Evolutionary conservation across 2,888 invertebrate species (phyloP), one percentile per base, ranked within the genome.

Genomic region (Apantesis nais): DNA sequence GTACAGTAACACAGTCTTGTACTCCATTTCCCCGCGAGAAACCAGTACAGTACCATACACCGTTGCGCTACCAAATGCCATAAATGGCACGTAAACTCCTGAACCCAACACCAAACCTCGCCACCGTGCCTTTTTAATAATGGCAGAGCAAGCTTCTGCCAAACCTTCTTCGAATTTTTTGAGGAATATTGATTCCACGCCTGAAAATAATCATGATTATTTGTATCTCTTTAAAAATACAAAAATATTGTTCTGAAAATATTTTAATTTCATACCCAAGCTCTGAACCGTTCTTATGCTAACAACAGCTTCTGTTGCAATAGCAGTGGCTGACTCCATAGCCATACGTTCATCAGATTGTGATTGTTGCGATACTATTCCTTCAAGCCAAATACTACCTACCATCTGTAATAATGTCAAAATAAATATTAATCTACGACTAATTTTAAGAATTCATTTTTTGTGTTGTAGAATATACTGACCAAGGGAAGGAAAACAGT

Each of bases 21-120:
- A 97, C 60, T 92, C 92, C 55, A 97, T 76, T 25, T 93, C 95
- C 48, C 96, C 96, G n/a, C 94, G 89, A 0, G 97, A 96, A 0
- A 97, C 96, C 16, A 97, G 90, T 29, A 94, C 89, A 0, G 97
- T 96, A 0, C 97, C 97, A 79, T 97, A 97, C 66, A 96, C 96
- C 0, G 97, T 93, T 44, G 97, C 96, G 14, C 96, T 90, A 34
- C 96, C 96, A 86, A 97, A 97, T 0, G 97, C 97, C 67, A 97
- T 89, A 83, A 97, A 96, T 0, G 97, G 97, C 7, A 96, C 95
- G 37, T 97, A 96, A 75, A 97, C 96, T 0, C 97, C 97, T 71
- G 97, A 87, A 0, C 97, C 97, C 71, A 97, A 96, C 0, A 97
- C 97, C 25, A 96, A 76, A 0, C 97, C 97, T 25, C 97, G 95